Evolutionary conservation across 2,888 invertebrate species (phyloP).

Genomic region (Nebria brevicollis): DNA sequence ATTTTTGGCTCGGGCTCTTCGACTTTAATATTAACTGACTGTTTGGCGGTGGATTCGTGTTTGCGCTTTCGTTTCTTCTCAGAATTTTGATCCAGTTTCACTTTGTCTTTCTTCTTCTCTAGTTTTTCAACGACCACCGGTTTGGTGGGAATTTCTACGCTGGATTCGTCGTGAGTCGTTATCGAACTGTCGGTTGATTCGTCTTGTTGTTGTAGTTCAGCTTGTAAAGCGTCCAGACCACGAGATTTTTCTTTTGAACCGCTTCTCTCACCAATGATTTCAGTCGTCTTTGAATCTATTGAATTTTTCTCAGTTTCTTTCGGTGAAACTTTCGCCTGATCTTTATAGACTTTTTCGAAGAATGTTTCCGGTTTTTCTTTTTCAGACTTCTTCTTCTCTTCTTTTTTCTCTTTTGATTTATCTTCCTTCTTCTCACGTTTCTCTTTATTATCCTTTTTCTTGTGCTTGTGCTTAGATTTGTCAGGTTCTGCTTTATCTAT

Average conservation of each 20-base stretch:
- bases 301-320: constrained; percentile 49
- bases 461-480: constrained; percentile 66
- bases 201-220: constrained; percentile 55
- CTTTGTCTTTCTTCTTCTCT: constrained; percentile 69
- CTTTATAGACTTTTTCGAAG: constrained; percentile 59
- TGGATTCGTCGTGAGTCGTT: constrained; percentile 55
- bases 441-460: constrained; percentile 64
- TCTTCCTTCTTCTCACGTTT: constrained; percentile 70
- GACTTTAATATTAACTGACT: constrained; percentile 55
- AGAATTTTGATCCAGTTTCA: constrained; percentile 70
- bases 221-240: constrained; percentile 49
- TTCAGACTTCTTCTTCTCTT: constrained; percentile 60
- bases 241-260: constrained; percentile 49
- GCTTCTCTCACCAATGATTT: constrained; percentile 25
- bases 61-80: constrained; percentile 74
- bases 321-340: constrained; percentile 60
- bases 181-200: constrained; percentile 57
- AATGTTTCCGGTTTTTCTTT: constrained; percentile 62
- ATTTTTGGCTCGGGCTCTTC: constrained; percentile 57
- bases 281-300: constrained; percentile 44
- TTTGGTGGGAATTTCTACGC: constrained; percentile 44
- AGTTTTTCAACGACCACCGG: constrained; percentile 43
- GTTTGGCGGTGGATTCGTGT: constrained; percentile 58
- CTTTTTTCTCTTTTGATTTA: constrained; percentile 62
- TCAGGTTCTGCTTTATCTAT: constrained; percentile 57